Conservation (phyloP, 2,797 vertebrate genomes). For the Luscinia megarhynchos region DNA sequence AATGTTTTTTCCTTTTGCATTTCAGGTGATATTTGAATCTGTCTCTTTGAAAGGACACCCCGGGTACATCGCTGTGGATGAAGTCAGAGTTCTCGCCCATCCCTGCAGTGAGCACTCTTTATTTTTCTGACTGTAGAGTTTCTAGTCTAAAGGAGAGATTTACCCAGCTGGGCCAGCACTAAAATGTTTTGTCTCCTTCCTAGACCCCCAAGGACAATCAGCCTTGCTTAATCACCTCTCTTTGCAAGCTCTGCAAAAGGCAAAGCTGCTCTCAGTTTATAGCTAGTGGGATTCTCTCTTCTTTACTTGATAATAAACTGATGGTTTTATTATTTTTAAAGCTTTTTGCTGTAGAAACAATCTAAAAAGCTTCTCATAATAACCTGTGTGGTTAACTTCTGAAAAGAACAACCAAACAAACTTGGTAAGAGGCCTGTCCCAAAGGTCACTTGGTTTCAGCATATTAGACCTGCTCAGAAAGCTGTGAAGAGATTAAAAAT, state of each 20-base stretch:
- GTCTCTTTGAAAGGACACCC: constrained; percentile 93
- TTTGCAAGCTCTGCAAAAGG: constrained; percentile 40
- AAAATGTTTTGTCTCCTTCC: constrained; percentile 35
- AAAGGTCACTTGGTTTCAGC: constrained; percentile 21
- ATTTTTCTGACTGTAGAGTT: neutral
- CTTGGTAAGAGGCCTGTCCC: constrained; percentile 37
- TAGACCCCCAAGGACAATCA: constrained; percentile 50
- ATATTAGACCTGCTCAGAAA: constrained; percentile 32
- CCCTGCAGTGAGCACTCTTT: constrained; percentile 89
- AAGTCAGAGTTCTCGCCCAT: constrained; percentile 94
- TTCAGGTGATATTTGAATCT: constrained; percentile 95
- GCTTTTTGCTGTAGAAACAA: constrained; percentile 54
- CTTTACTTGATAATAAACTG: constrained; percentile 47
- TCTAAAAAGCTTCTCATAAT: constrained; percentile 46
- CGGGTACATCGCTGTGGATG: constrained; percentile 94
- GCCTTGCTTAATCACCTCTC: constrained; percentile 50
- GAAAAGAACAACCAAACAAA: constrained; percentile 36
- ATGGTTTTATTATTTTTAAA: constrained; percentile 62
- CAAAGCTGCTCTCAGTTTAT: constrained; percentile 14
- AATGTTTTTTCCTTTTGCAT: constrained; percentile 43
- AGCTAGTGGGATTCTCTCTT: constrained; percentile 22
- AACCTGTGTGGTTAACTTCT: constrained; percentile 42
- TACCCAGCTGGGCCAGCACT: neutral
- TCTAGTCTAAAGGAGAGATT: neutral
- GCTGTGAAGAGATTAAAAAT: neutral